A percentile compares a stretch with the other conserved stretches of the same genome.
These are phyloP conservation scores for Plumapathes pennacea DNA, from an alignment of 92 coral and sea anemone species.

Conservation along the genomic window DNA sequence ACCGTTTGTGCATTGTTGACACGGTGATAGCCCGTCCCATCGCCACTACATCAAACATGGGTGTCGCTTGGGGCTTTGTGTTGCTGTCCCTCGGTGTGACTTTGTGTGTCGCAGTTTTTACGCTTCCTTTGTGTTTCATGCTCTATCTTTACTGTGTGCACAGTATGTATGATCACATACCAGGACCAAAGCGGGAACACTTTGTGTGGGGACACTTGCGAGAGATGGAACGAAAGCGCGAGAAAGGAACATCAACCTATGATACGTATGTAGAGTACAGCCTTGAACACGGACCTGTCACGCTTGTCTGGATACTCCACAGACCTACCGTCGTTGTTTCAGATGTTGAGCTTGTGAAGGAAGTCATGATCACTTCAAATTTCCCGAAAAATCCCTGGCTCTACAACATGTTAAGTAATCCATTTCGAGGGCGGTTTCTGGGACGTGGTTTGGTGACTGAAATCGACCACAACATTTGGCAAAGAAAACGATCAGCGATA, in stretches of 20 bases:
- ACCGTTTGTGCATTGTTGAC: too few relatives aligned
- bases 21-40: too few relatives aligned
- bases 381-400: constrained; percentile 48
- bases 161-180: constrained; percentile 53
- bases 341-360: constrained; percentile 44
- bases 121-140: constrained; percentile 49
- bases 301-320: constrained; percentile 63
- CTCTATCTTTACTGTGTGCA: constrained; percentile 46
- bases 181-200: constrained; percentile 62
- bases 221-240: constrained; percentile 23
- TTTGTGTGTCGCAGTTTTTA: constrained; percentile 31
- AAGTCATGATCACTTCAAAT: constrained; percentile 49
- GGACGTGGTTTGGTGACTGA: constrained; percentile 56
- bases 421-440: constrained; percentile 74
- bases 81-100: constrained; percentile 18
- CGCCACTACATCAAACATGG: too few relatives aligned
- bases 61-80: too few relatives aligned
- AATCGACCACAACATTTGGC: constrained; percentile 37
- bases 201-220: constrained; percentile 60
- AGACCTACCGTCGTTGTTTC: constrained; percentile 62
- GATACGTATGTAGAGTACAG: too few relatives aligned
- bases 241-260: too few relatives aligned
- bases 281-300: constrained; percentile 67
- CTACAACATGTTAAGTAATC: constrained; percentile 17
- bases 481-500: constrained; percentile 21